phyloP scores from a whole-genome alignment of 2,797 vertebrate species.

The Mus spretus region DNA sequence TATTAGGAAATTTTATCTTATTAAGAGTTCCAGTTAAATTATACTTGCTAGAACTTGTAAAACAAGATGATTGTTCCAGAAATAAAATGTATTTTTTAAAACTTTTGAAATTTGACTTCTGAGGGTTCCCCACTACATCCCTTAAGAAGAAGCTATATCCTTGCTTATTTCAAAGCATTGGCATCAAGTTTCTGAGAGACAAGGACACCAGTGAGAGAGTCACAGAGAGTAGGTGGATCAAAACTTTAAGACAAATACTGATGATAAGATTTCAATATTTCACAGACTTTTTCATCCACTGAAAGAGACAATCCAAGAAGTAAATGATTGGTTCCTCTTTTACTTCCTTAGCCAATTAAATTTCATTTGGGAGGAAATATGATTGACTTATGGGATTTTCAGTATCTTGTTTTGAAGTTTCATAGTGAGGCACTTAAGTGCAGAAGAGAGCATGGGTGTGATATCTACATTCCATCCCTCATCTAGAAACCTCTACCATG shows the following conservation, averaged over 20 bases:
- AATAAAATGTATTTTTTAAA: neutral
- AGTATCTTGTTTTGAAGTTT: neutral
- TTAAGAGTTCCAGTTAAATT: neutral
- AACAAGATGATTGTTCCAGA: neutral
- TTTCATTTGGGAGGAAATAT: neutral
- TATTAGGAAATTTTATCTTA: neutral
- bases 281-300: neutral
- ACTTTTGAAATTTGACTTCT: neutral
- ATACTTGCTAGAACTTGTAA: neutral
- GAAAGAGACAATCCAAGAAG: neutral
- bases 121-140: neutral
- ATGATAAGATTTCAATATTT: neutral
- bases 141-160: neutral
- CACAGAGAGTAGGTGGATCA: neutral
- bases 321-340: neutral
- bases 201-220: neutral
- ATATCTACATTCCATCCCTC: neutral
- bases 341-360: neutral
- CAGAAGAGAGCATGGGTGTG: neutral
- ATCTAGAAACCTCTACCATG: neutral
- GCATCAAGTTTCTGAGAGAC: neutral
- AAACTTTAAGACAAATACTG: neutral
- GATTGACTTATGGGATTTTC: neutral
- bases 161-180: neutral
- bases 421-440: neutral